Base-by-base conservation (phyloP, 2,888 invertebrate species). In the Drosophila neonasuta region DNA sequence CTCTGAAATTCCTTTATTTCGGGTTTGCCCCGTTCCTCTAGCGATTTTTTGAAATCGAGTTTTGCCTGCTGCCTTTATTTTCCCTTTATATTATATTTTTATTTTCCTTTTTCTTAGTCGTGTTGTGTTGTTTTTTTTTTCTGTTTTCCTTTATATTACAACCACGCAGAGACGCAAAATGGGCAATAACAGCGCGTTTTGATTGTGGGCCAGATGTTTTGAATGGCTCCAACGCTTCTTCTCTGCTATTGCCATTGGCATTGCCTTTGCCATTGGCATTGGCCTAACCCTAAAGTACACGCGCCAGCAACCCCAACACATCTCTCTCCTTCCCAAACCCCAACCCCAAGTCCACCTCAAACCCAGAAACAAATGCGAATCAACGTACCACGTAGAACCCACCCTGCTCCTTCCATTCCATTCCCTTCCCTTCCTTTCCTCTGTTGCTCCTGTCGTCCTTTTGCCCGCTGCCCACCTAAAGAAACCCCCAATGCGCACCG, bases 141-240 rank as follows among this genome's bases (percentile, higher is more conserved):
- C 46, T 42, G 48, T 49, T 45, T 49, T 48, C 44, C 44, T 49
- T 74, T 29, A 67, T 74, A 77, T 77, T 77, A 71, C 68, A 71
- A 58, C 77, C 77, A 76, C 73, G 75, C 74, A 71, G 75, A 63
- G 67, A 77, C 67, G 65, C 72, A 72, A 77, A 77, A 77, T 77
- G 78, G 77, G 77, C 75, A 78, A 77, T 77, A 78, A 77, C 69
- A 78, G 77, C 79, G 75, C 78, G 76, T 77, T 77, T 77, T 77
- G 77, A 77, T 77, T 77, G 79, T 77, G 79, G 78, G 78, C 77
- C 77, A 77, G 77, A 77, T 77, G 77, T 78, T 77, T 77, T 75
- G 64, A 77, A 77, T 77, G 73, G 77, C 67, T 62, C 70, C 63
- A 34, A 63, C 65, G 74, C 11, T 56, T 36, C 56, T 64, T 67